phyloP scores from a whole-genome alignment of 2,113 vertebrate genomes.

The Prionailurus bengalensis region DNA sequence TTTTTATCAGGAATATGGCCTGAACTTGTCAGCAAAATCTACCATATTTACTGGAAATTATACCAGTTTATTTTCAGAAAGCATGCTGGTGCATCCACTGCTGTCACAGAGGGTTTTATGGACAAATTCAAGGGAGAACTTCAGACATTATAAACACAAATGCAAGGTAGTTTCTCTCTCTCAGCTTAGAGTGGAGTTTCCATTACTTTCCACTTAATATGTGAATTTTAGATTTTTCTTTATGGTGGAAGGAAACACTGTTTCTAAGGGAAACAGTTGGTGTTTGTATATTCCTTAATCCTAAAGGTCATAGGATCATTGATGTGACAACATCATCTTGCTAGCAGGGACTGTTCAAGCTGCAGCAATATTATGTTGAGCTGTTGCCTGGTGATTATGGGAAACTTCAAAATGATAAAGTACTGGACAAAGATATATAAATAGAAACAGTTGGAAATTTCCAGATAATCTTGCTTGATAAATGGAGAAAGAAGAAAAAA shows the following conservation, averaged over 20 bases:
- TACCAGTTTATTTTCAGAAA: conserved; percentile 52
- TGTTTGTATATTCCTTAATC: conserved; percentile 64
- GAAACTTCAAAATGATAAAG: conserved; percentile 55
- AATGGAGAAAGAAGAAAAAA: conserved; percentile 47
- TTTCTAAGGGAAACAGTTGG: conserved; percentile 61
- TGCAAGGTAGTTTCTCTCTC: neutral
- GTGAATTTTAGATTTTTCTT: conserved; percentile 38
- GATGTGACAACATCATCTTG: conserved; percentile 51
- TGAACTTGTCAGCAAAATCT: neutral
- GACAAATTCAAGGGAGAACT: conserved; percentile 14
- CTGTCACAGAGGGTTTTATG: conserved; percentile 45
- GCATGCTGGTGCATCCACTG: neutral
- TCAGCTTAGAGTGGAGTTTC: conserved; percentile 15
- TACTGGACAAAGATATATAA: conserved; percentile 66
- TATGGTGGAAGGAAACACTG: conserved; percentile 9
- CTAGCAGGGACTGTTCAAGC: conserved; percentile 62
- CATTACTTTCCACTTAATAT: conserved; percentile 21
- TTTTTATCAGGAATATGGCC: neutral
- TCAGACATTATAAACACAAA: conserved; percentile 52
- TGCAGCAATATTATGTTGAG: conserved; percentile 19
- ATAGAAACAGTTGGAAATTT: conserved; percentile 81
- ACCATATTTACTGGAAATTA: conserved; percentile 52
- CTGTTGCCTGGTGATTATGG: conserved; percentile 28
- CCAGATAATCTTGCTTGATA: conserved; percentile 78
- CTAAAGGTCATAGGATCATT: conserved; percentile 72